phyloP scores from a whole-genome alignment of 2,797 vertebrate genomes.

The Sebastes taczanowskii region DNA sequence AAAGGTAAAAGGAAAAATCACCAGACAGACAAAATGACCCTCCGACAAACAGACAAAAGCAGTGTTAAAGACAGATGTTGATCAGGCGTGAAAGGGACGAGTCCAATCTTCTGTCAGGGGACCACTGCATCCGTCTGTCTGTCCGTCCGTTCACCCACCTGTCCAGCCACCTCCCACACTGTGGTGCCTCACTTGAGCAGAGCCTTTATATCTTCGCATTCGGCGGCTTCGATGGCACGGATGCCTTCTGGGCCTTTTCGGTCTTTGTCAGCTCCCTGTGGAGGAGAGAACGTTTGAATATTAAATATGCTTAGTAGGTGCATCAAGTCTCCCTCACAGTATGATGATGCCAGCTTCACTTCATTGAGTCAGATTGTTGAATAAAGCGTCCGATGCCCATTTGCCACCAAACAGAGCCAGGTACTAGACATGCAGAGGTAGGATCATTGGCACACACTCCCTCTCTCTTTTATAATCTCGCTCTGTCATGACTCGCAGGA shows the following conservation, averaged over 20 bases:
- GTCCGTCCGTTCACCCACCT: constrained; percentile 60
- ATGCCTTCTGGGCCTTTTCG: constrained; percentile 71
- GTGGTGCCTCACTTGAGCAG: constrained; percentile 78
- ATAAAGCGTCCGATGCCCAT: not conserved
- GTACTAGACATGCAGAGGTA: not conserved
- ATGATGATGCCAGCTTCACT: not conserved
- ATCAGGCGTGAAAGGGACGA: constrained; percentile 50
- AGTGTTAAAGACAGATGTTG: constrained; percentile 68
- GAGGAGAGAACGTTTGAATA: constrained; percentile 42
- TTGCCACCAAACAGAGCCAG: not conserved
- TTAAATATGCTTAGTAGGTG: constrained; percentile 38
- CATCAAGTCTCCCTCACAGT: not conserved
- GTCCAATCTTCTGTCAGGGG: constrained; percentile 64
- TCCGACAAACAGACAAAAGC: constrained; percentile 77
- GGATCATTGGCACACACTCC: not conserved
- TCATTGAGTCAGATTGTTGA: not conserved
- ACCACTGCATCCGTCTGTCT: constrained; percentile 71
- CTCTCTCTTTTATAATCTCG: not conserved
- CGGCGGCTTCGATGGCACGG: constrained; percentile 65
- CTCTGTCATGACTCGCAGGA: not conserved
- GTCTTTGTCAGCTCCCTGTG: constrained; percentile 83
- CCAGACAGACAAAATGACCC: constrained; percentile 69
- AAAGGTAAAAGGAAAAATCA: constrained; percentile 40
- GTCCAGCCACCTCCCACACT: constrained; percentile 58
- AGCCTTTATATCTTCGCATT: constrained; percentile 72